phyloP scores from a whole-genome alignment of 2,888 invertebrate genomes.

The Helobdella robusta region DNA sequence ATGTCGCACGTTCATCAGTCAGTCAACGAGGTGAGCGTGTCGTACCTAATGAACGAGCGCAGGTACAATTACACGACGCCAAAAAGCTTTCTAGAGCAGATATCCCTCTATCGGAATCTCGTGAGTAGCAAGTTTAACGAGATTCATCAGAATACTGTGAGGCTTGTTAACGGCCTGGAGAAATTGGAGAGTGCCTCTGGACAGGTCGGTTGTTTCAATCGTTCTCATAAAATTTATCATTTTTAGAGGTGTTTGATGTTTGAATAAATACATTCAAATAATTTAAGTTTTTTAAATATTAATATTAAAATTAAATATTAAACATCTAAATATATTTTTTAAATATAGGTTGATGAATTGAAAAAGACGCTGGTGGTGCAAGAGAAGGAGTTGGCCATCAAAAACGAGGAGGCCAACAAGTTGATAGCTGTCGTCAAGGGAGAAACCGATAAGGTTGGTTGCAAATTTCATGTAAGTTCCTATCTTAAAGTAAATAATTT shows the following conservation, averaged over 20 bases:
- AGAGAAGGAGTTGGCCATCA: constrained; percentile 82
- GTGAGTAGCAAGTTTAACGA: constrained; percentile 74
- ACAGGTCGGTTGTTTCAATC: constrained; percentile 55
- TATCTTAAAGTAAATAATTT: no score
- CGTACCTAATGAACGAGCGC: constrained; percentile 77
- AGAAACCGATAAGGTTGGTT: constrained; percentile 21
- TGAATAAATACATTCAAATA: no score
- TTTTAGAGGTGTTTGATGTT: background rate
- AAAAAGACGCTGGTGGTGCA: constrained; percentile 84
- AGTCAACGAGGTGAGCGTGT: constrained; percentile 76
- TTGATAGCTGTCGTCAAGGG: constrained; percentile 56
- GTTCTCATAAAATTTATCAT: background rate
- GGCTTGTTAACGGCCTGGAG: constrained; percentile 84
- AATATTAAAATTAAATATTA: background rate
- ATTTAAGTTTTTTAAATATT: background rate
- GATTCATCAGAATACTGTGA: constrained; percentile 70
- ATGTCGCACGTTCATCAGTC: constrained; percentile 91
- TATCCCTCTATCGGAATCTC: constrained; percentile 75
- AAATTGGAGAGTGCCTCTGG: constrained; percentile 77
- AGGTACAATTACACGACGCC: constrained; percentile 95
- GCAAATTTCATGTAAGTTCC: no score
- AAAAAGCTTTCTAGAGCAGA: constrained; percentile 90
- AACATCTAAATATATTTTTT: background rate
- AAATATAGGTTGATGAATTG: constrained; percentile 77
- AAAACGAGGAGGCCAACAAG: constrained; percentile 88